Evolutionary conservation across 2,888 invertebrate species (phyloP), one percentile per base, ranked within the genome.

Genomic region (Drosophila rubida): DNA sequence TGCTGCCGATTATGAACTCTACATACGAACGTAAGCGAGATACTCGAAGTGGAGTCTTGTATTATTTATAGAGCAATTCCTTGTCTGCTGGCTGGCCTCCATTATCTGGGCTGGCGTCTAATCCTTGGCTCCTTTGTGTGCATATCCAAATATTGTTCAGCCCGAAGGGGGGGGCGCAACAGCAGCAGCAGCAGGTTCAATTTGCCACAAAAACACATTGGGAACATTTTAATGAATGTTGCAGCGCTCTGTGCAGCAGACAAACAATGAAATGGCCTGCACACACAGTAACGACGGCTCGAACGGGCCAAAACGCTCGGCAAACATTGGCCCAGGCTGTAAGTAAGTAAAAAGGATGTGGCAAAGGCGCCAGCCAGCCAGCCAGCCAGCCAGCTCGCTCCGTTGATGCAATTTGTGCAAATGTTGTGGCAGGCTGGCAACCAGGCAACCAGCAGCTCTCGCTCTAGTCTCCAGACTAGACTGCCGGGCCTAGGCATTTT

Each of bases 151-250:
- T 76, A 62, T 46, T 51, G 19, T n/a, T n/a, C n/a, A n/a, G n/a
- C n/a, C n/a, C n/a, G n/a, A n/a, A n/a, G n/a, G n/a, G n/a, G n/a
- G n/a, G n/a, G n/a, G n/a, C n/a, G n/a, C n/a, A n/a, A n/a, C n/a
- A n/a, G n/a, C n/a, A n/a, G n/a, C n/a, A n/a, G n/a, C n/a, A n/a
- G 75, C 78, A 87, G 80, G 86, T 77, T 87, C 83, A 85, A 83
- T 88, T 88, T 82, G 78, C 88, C 87, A 75, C 87, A 88, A 83
- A 86, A 88, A 88, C 84, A 86, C 84, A 88, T 87, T 86, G 84
- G 88, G 84, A 88, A 88, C 86, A 86, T 83, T 86, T 84, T 86
- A 88, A 84, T 84, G 88, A 84, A 84, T 84, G 87, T 69, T 80
- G 84, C 80, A 78, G 59, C 63, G 50, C 41, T 42, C 13, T 14